Evolutionary conservation across 64 coral and sea anemone genomes (phyloP), one percentile per base, ranked within the genome.

Genomic region (Actinia equina): DNA sequence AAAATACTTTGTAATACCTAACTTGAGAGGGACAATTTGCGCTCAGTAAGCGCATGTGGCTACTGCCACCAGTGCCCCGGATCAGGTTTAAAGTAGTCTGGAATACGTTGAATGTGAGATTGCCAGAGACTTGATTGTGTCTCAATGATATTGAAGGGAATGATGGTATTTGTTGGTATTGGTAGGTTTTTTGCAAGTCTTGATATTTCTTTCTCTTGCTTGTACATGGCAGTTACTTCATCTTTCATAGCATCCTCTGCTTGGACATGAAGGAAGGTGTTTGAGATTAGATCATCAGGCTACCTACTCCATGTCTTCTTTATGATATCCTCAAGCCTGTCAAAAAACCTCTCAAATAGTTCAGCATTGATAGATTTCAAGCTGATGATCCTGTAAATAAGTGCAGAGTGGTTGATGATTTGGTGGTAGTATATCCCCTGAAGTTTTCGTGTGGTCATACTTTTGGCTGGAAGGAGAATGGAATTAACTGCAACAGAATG

Each of bases 261-360:
- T 83, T 69, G 61, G 18, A 84, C 52, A 42, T 85, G 82, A 0
- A 90, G 30, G 22, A 78, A 77, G 15, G 82, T 80, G 62, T 90
- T 90, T 55, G 49, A 41, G 15, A 77, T 60, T 7, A 89, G 82
- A 22, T 90, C 89, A 71, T 90, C 82, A 26, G 67, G 71, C 7
- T 77, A 22, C 43, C 83, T 90, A 80, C 56, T 85, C 69, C 89
- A 90, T 43, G 82, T 90, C 67, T 85, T 90, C 19, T 42, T 71
- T 17, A 65, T 90, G 8, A 90, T 90, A n/a, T 90, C 89, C 14
- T 42, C 82, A 69, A 90, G n/a, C 53, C 53, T 84, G 80, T 90
- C 89, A 60, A 90, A 90, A 52, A 43, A 85, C 4, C 82, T 55
- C 22, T 85, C 89, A 44, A 84, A 84, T 8, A 84, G 22, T 60